Percentiles rank a stretch among this genome's conserved stretches.
phyloP scores from a whole-genome alignment of 2,888 invertebrate species.

The Elgonia sp. region DNA sequence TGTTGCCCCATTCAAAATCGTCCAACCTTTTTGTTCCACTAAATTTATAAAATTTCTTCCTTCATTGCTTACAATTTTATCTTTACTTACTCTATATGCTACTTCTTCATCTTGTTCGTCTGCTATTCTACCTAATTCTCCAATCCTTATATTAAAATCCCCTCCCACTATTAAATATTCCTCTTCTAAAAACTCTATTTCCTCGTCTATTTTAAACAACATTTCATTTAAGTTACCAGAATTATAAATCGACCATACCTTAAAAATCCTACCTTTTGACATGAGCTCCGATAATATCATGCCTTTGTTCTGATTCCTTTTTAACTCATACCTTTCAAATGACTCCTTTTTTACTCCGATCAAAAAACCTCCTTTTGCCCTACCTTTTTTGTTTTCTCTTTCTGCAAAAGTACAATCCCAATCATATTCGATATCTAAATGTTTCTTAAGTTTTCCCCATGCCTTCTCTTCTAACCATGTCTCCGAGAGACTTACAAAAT shows the following conservation, averaged over 20 bases:
- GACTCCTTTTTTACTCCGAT: too few species aligned
- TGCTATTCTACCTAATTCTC: not conserved
- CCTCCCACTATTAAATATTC: not conserved
- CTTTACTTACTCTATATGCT: not conserved
- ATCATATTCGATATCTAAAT: too few species aligned
- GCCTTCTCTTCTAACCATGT: too few species aligned
- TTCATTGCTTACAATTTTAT: conserved; percentile 1
- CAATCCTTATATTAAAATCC: not conserved
- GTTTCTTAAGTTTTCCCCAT: too few species aligned
- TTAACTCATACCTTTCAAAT: too few species aligned
- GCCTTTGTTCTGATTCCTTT: too few species aligned
- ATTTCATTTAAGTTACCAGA: not conserved
- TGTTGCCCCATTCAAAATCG: not conserved
- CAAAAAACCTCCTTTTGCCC: too few species aligned
- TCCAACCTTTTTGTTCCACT: not conserved
- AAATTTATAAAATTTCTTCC: not conserved
- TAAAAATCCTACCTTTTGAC: not conserved
- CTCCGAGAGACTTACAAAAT: too few species aligned
- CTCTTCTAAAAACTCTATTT: not conserved
- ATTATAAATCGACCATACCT: not conserved
- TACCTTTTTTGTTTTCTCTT: too few species aligned
- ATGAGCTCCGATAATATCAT: too few species aligned
- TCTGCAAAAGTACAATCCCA: too few species aligned
- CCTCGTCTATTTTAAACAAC: not conserved
- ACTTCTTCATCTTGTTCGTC: not conserved